Conservation (phyloP, 2,113 vertebrate species). For the Sphyrna mokarran region DNA sequence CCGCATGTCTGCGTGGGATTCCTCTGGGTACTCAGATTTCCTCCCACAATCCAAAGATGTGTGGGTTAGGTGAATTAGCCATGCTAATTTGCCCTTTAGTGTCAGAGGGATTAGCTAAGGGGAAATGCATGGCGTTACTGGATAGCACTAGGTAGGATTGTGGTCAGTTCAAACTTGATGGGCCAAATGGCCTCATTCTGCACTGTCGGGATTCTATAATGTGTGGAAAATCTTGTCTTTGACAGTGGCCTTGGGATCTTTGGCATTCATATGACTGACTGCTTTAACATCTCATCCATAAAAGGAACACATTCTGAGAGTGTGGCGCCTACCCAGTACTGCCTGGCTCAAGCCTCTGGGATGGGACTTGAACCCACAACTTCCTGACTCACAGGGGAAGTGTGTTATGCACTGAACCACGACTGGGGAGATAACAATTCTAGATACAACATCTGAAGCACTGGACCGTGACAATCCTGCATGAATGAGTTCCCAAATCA, state of each 20-base stretch:
- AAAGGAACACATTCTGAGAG: background rate
- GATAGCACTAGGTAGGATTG: too few species aligned
- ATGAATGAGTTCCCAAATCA: background rate
- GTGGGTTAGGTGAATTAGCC: too few species aligned
- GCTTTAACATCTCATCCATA: background rate
- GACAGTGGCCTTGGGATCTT: background rate
- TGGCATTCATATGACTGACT: background rate
- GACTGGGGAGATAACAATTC: background rate
- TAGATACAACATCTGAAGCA: background rate
- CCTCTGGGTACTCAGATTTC: too few species aligned
- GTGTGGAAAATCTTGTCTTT: background rate
- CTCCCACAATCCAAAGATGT: too few species aligned
- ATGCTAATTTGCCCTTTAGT: too few species aligned
- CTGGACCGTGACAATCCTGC: background rate
- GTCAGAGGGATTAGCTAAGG: too few species aligned
- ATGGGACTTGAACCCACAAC: background rate
- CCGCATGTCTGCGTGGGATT: too few species aligned
- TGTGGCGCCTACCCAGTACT: background rate
- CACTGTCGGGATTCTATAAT: too few species aligned
- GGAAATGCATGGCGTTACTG: too few species aligned
- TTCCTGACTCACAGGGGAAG: background rate
- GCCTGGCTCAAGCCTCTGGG: background rate
- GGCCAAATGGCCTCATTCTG: too few species aligned
- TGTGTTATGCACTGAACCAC: background rate
- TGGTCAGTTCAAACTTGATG: too few species aligned